Conservation (phyloP, 2,797 vertebrate genomes). For the Emydoidea blandingii region DNA sequence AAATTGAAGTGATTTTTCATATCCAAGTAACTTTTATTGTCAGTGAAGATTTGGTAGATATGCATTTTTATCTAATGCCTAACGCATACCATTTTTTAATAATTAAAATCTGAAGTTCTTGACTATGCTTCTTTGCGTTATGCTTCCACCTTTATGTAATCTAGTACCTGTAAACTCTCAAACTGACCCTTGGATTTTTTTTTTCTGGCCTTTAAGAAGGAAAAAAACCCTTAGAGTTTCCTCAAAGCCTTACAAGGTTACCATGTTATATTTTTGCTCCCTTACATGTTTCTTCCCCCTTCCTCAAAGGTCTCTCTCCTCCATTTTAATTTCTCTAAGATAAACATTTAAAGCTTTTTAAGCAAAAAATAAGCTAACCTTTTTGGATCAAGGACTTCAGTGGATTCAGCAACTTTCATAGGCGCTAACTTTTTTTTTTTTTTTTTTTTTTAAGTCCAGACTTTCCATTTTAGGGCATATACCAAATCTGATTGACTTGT, state of each 20-base stretch:
- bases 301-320: conserved; percentile 41
- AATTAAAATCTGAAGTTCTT: conserved; percentile 59
- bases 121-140: conserved; percentile 53
- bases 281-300: conserved; percentile 21
- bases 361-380: background rate
- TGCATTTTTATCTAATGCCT: conserved; percentile 44
- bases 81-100: conserved; percentile 50
- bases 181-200: conserved; percentile 49
- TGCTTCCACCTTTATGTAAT: conserved; percentile 41
- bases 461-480: conserved; percentile 62
- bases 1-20: conserved; percentile 47
- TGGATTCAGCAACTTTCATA: conserved; percentile 54
- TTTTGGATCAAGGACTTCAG: conserved; percentile 64
- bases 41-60: conserved; percentile 76
- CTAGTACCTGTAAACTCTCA: background rate
- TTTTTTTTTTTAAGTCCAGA: conserved; percentile 48
- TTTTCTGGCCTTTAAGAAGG: background rate
- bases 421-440: conserved; percentile 49
- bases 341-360: background rate
- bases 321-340: conserved; percentile 49
- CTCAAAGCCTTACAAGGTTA: background rate
- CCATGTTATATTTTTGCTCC: conserved; percentile 63
- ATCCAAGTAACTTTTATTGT: conserved; percentile 46
- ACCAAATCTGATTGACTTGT: conserved; percentile 74
- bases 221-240: background rate